A percentile compares a stretch with the other conserved stretches of the same genome.
phyloP scores from a whole-genome alignment of 1,140 invertebrate genomes.

The Meloidogyne chitwoodi region DNA sequence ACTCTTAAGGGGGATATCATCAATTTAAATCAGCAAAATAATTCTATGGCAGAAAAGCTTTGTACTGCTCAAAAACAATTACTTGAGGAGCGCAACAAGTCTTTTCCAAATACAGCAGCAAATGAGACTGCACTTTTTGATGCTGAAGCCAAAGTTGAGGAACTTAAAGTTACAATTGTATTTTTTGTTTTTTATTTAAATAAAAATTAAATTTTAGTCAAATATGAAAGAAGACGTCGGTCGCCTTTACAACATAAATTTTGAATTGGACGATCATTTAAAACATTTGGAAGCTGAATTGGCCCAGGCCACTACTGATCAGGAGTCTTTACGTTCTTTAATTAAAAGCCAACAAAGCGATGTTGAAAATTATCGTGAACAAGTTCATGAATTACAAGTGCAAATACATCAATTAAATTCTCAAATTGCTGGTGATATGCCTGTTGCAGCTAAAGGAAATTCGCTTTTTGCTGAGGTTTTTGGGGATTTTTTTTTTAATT shows the following conservation, averaged over 20 bases:
- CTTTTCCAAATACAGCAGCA: not conserved
- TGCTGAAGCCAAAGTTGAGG: conserved; percentile 5
- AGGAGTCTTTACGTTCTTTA: not conserved
- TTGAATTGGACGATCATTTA: not conserved
- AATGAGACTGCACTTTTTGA: conserved; percentile 8
- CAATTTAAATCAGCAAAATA: not conserved
- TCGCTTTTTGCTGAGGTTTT: conserved; percentile 30
- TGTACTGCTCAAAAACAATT: not conserved
- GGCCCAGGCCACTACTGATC: not conserved
- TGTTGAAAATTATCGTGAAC: not conserved
- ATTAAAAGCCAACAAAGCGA: not conserved
- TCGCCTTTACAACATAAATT: not conserved
- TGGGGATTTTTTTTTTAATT: not conserved
- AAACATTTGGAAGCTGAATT: conserved; percentile 1
- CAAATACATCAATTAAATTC: not conserved
- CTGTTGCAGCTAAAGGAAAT: conserved; percentile 23
- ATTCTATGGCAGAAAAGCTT: not conserved
- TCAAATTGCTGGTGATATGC: not conserved
- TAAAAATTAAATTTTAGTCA: not conserved
- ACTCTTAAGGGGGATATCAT: not conserved
- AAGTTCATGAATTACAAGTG: not conserved
- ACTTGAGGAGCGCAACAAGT: not conserved
- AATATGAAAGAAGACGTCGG: not conserved
- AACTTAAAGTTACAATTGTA: not conserved
- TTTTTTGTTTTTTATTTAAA: not conserved